These are phyloP conservation scores for Rotaria socialis DNA, from an alignment of 2,888 invertebrate genomes.

Conservation along the genomic window DNA sequence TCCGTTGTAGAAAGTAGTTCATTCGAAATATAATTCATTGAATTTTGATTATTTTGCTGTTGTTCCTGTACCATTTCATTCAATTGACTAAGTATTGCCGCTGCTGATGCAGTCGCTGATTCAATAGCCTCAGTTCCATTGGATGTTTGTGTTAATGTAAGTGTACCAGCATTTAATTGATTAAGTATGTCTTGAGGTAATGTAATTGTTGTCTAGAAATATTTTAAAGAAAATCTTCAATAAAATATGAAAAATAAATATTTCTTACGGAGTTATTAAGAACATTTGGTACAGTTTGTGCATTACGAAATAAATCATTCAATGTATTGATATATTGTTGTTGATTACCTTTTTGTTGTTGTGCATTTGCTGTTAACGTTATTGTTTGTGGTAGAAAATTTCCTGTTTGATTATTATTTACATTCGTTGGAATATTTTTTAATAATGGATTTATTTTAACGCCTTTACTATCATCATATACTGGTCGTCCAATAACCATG, in stretches of 20 bases:
- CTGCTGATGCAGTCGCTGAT: slow-evolving; percentile 11
- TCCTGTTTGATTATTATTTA: neutral
- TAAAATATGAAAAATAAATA: neutral
- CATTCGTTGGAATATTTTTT: neutral
- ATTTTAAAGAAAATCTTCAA: neutral
- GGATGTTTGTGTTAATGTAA: neutral
- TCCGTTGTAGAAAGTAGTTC: too few relatives aligned
- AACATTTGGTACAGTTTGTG: neutral
- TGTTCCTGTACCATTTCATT: slow-evolving; percentile 5
- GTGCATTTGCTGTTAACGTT: neutral
- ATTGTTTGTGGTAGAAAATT: slow-evolving; percentile 20
- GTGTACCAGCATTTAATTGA: neutral
- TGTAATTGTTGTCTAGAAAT: slow-evolving; percentile 5
- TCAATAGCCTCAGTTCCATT: neutral
- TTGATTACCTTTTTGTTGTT: neutral
- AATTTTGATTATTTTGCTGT: neutral
- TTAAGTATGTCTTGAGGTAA: neutral
- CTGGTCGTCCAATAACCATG: slow-evolving; percentile 13
- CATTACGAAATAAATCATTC: neutral
- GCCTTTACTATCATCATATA: slow-evolving; percentile 17
- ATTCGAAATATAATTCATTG: too few relatives aligned
- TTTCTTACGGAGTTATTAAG: neutral
- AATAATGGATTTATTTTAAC: slow-evolving; percentile 32
- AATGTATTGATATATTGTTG: neutral
- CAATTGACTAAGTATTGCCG: slow-evolving; percentile 33